These are phyloP conservation scores for Syngnathus floridae DNA, from an alignment of 2,113 vertebrate species.

Conservation along the genomic window DNA sequence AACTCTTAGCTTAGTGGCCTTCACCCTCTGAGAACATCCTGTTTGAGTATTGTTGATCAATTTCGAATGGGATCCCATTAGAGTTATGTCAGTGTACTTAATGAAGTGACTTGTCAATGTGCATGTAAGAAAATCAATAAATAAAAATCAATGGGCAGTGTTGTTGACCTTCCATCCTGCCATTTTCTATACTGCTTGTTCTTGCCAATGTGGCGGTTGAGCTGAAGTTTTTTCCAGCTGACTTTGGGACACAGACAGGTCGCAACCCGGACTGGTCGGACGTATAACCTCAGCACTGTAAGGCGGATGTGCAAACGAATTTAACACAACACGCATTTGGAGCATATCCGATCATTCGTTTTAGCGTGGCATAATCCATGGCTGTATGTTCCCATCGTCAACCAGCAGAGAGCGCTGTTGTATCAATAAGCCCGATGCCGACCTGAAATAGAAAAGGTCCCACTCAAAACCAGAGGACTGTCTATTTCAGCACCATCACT, in stretches of 20 bases:
- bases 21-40: neutral
- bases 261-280: no score
- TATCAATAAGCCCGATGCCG: neutral
- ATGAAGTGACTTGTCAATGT: neutral
- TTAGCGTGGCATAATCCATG: no score
- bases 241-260: no score
- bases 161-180: neutral
- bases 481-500: neutral
- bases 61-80: neutral
- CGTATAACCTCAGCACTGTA: no score
- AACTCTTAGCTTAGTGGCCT: neutral
- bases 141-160: neutral
- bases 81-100: neutral
- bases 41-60: neutral
- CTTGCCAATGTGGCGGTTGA: neutral
- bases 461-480: neutral
- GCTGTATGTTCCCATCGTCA: neutral
- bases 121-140: neutral
- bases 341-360: no score
- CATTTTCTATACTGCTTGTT: neutral
- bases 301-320: no score
- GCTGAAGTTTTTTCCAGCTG: no score
- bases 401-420: neutral
- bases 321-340: neutral
- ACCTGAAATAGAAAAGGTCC: neutral